Percentiles rank a stretch among this genome's conserved stretches.
These are phyloP conservation scores for Graptemys geographica DNA, from an alignment of 2,797 vertebrate species.

Conservation along the genomic window DNA sequence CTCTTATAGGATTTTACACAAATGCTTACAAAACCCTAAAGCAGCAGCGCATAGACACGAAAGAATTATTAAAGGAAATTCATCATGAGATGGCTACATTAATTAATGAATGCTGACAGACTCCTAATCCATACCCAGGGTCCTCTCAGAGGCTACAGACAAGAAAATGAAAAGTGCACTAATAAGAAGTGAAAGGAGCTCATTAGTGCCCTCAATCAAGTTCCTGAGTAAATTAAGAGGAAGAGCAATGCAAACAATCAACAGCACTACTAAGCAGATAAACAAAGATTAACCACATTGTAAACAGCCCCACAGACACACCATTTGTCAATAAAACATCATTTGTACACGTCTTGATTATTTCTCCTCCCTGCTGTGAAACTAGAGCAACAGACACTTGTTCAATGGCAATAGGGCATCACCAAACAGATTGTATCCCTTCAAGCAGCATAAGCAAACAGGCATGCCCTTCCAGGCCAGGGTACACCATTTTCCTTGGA, in stretches of 20 bases:
- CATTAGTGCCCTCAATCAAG: background rate
- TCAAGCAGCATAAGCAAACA: rapidly evolving
- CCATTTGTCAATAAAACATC: background rate
- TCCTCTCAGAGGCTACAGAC: background rate
- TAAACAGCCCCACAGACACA: rapidly evolving
- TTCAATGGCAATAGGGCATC: background rate
- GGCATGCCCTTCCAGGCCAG: background rate
- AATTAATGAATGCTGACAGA: background rate
- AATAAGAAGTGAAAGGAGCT: background rate
- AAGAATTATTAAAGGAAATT: background rate
- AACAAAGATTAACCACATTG: background rate
- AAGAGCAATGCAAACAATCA: background rate
- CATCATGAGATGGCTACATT: background rate
- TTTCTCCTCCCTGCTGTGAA: background rate
- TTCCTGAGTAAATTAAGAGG: background rate
- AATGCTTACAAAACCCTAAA: rapidly evolving
- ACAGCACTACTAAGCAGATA: background rate
- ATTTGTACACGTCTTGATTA: background rate
- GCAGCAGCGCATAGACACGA: background rate
- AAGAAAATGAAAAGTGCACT: background rate
- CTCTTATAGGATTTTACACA: rapidly evolving
- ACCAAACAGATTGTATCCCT: background rate
- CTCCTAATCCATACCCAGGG: background rate
- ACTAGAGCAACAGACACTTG: rapidly evolving
- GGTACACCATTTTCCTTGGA: rapidly evolving